Evolutionary conservation across 1,140 invertebrate species (phyloP), one percentile per base, ranked within the genome.

Genomic region (Drosophila setifemur): DNA sequence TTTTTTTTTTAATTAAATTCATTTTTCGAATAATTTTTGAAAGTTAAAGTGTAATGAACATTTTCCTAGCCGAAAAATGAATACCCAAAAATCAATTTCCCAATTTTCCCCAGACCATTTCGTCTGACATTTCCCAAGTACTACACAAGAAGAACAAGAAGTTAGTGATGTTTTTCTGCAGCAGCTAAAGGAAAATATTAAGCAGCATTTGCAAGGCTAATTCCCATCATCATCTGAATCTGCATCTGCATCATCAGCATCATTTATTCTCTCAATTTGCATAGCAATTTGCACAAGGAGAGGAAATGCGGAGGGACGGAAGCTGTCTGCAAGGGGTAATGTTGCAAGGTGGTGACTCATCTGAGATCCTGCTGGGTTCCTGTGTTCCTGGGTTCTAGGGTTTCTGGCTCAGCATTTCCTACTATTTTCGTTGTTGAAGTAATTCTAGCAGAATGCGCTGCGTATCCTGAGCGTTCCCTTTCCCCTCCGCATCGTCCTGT

Each of bases 251-350:
- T 11, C 52, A 57, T 39, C 57, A 64, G 61, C 61, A 39, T 66
- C 61, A 64, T 64, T 64, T 64, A 66, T 66, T 66, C 35, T 19
- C 33, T 40, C 43, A 66, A 66, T 66, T 66, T 66, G 61, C 61
- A 66, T 66, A 19, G 58, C 58, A 66, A 66, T 66, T 66, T 66
- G 57, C 61, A 14, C 12, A 19, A 23, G 58, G 7, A 40, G 42
- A 18, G 23, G 9, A 16, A 28, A 25, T 7, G 25, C 14, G 57
- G 25, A 63, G 29, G 21, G 35, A 39, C 18, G 58, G 52, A 44
- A 43, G 53, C 44, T 31, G 23, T 33, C 60, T 23, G 40, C 42
- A 64, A 63, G 39, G 58, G 54, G 39, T 63, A 60, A 61, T 18
- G 58, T 16, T 39, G 39, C 40, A 47, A 61, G 33, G 33, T 14